Evolutionary conservation across 1,140 invertebrate species (phyloP).

Genomic region (Zophobas atratus): DNA sequence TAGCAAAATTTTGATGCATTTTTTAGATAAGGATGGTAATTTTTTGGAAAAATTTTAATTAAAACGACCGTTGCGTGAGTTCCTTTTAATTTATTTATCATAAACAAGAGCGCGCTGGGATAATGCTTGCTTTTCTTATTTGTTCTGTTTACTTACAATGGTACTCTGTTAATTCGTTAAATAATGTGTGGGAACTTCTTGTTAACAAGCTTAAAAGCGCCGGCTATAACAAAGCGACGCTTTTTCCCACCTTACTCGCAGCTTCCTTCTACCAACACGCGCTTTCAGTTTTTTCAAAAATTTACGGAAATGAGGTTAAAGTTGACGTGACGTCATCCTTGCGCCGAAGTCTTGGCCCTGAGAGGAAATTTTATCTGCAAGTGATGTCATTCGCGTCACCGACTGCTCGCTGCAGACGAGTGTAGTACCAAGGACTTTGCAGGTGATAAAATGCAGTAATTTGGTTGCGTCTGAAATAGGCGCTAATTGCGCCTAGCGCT

Average conservation of each 20-base stretch:
- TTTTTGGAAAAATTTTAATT: conserved; percentile 28
- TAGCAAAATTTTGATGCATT: conserved; percentile 40
- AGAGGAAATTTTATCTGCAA: no score
- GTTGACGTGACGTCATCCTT: no score
- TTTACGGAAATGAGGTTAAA: no score
- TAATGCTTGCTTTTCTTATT: conserved; percentile 28
- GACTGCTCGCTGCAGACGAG: no score
- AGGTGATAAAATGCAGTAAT: no score
- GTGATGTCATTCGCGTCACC: no score
- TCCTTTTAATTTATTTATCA: conserved; percentile 30
- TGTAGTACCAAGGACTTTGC: neutral
- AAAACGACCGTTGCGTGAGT: conserved; percentile 10
- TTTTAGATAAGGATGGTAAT: conserved; percentile 28
- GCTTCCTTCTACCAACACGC: neutral
- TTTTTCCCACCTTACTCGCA: neutral
- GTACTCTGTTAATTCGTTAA: conserved; percentile 36
- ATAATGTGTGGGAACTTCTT: conserved; percentile 22
- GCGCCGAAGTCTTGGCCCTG: no score
- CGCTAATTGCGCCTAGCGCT: neutral
- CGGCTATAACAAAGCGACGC: neutral
- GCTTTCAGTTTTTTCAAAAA: no score
- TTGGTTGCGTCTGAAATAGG: neutral
- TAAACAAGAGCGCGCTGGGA: conserved; percentile 24
- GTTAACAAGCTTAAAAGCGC: conserved; percentile 37
- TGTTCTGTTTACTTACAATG: conserved; percentile 29